These are phyloP conservation scores for Schizopygopsis malacanthus DNA, from an alignment of 2,797 vertebrate species.

Conservation along the genomic window DNA sequence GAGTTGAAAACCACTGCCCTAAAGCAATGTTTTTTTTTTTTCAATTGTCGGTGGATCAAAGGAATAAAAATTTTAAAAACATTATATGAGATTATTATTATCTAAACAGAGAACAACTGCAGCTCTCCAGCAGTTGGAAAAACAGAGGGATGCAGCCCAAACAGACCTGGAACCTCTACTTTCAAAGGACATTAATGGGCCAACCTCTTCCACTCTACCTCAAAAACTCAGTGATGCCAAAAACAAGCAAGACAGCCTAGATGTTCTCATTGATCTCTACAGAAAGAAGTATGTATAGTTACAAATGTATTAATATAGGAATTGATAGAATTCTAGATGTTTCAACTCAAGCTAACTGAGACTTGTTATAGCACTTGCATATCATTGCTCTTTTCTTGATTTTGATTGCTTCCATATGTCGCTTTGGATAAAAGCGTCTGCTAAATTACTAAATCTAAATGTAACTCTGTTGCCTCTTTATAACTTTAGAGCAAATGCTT, in stretches of 20 bases:
- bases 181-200: constrained; percentile 72
- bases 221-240: constrained; percentile 81
- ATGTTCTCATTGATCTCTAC: constrained; percentile 84
- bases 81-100: background rate
- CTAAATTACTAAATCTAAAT: no score
- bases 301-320: background rate
- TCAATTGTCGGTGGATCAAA: background rate
- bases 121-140: constrained; percentile 80
- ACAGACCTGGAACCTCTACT: constrained; percentile 83
- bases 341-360: background rate
- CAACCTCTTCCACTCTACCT: constrained; percentile 81
- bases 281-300: constrained; percentile 82
- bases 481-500: constrained; percentile 84
- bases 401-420: no score
- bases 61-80: no score
- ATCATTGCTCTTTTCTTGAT: no score
- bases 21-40: background rate
- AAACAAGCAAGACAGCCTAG: constrained; percentile 84
- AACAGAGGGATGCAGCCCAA: constrained; percentile 81
- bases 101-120: constrained; percentile 72
- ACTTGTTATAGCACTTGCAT: no score
- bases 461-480: constrained; percentile 1
- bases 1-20: background rate
- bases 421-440: no score
- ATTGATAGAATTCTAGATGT: background rate